phyloP scores from a whole-genome alignment of 2,888 invertebrate genomes.

The Andrena hattorfiana region DNA sequence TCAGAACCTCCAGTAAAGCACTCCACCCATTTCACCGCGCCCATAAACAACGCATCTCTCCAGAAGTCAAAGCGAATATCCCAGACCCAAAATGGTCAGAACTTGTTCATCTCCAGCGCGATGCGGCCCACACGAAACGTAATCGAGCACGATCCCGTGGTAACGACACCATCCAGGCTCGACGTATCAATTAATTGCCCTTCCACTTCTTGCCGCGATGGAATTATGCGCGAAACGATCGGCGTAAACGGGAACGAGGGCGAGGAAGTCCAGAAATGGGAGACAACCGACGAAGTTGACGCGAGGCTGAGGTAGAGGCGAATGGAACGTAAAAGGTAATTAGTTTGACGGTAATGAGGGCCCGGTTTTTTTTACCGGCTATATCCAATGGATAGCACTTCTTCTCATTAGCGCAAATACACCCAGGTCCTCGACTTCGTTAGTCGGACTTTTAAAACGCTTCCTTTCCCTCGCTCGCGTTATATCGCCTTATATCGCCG shows the following conservation, averaged over 20 bases:
- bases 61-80: neutral
- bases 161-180: slow-evolving; percentile 13
- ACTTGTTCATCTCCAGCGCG: slow-evolving; percentile 3
- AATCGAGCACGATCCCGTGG: slow-evolving; percentile 1
- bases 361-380: slow-evolving; percentile 51
- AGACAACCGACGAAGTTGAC: slow-evolving; percentile 22
- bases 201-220: slow-evolving; percentile 28
- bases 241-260: slow-evolving; percentile 26
- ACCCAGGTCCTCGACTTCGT: slow-evolving; percentile 45
- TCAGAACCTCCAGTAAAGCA: neutral
- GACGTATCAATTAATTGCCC: slow-evolving; percentile 52
- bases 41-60: neutral
- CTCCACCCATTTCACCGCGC: neutral
- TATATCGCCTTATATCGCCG: slow-evolving; percentile 26
- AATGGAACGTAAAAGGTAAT: slow-evolving; percentile 68
- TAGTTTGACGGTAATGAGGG: slow-evolving; percentile 65
- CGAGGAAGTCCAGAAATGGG: slow-evolving; percentile 25
- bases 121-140: neutral
- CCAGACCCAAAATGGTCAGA: neutral
- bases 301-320: slow-evolving; percentile 44
- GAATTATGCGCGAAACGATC: neutral
- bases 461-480: slow-evolving; percentile 45
- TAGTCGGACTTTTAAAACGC: slow-evolving; percentile 47
- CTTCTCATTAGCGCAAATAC: slow-evolving; percentile 60
- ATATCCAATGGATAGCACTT: slow-evolving; percentile 39